Base-by-base conservation (phyloP, 2,797 vertebrate genomes). In the Tarsius wallacei region DNA sequence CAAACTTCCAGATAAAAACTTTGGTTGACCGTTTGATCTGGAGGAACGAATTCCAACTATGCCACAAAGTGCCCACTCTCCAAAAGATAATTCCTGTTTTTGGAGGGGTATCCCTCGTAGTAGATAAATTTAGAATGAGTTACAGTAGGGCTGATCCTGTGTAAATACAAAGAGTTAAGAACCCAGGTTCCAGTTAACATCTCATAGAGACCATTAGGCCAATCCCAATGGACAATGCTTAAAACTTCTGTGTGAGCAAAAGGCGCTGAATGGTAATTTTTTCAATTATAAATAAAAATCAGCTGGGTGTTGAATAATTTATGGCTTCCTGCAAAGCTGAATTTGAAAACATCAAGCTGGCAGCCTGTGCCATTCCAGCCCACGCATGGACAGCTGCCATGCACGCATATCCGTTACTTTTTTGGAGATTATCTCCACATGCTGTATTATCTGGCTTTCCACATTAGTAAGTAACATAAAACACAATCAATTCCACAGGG, bases 381-480 rank as follows among this genome's bases (percentile, higher is more conserved):
- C 88, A 73, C 70, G 59, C 87, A 96, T 93, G 97, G 96, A 98
- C 95, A 74, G 93, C 91, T 97, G 98, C 88, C 97, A 97, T 96
- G 97, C 97, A 97, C 3, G 71, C 83, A 81, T 33, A 97, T 86
- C 84, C 31, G 24, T 95, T 97, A 90, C 59, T 97, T 85, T 97
- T 97, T 96, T 96, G 71, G 95, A 98, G 96, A 98, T 53, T 81
- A 68, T 97, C 5, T 36, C 97, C 93, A 98, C 98, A 98, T 98
- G 97, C 97, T 98, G 51, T 87, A 82, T 97, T 98, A 98, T 97
- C 97, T 98, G 66, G 84, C 96, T 99, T 98, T 98, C 98, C 98
- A 99, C 98, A 99, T 99, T 99, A 99, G 98, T 98, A 97, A 97
- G 96, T 96, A 98, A 98, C 90, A 97, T 31, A 70, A 98, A 98